Evolutionary conservation across 2,797 vertebrate species (phyloP).

Genomic region (Hephaestus fuliginosus): DNA sequence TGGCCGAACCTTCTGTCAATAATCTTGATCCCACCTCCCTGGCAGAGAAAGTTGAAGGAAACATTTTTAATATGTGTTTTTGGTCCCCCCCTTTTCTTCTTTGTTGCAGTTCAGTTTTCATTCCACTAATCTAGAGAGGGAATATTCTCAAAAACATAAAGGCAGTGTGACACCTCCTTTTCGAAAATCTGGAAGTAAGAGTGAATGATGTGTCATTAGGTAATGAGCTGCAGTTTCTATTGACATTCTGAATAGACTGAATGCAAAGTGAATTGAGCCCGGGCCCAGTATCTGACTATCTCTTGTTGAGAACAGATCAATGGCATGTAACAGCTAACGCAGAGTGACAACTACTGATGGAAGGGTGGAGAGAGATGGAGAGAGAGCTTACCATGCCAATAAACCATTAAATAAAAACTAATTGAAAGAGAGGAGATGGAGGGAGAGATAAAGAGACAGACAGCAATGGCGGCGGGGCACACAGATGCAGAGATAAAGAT

Average conservation of each 20-base stretch:
- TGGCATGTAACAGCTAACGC: conserved; percentile 74
- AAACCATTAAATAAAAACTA: conserved; percentile 76
- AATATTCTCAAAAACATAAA: background rate
- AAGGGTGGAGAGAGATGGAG: conserved; percentile 14
- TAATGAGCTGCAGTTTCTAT: conserved; percentile 72
- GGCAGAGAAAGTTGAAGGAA: conserved; percentile 7
- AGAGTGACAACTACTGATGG: conserved; percentile 80
- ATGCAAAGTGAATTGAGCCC: conserved; percentile 74
- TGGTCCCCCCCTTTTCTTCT: background rate
- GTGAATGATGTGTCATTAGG: conserved; percentile 73
- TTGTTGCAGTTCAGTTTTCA: background rate
- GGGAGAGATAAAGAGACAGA: conserved; percentile 23
- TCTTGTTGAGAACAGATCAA: conserved; percentile 79
- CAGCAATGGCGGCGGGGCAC: background rate
- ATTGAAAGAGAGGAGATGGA: conserved; percentile 66
- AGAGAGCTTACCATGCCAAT: conserved; percentile 59
- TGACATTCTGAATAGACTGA: conserved; percentile 68
- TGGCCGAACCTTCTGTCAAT: conserved; percentile 65
- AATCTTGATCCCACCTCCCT: conserved; percentile 78
- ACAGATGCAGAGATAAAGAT: conserved; percentile 17
- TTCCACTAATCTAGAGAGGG: conserved; percentile 12
- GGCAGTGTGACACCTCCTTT: conserved; percentile 19
- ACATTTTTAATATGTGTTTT: background rate
- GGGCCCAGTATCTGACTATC: conserved; percentile 66
- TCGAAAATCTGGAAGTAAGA: conserved; percentile 18